Evolutionary conservation across 1,140 invertebrate genomes (phyloP).

Genomic region (Reticulitermes speratus): DNA sequence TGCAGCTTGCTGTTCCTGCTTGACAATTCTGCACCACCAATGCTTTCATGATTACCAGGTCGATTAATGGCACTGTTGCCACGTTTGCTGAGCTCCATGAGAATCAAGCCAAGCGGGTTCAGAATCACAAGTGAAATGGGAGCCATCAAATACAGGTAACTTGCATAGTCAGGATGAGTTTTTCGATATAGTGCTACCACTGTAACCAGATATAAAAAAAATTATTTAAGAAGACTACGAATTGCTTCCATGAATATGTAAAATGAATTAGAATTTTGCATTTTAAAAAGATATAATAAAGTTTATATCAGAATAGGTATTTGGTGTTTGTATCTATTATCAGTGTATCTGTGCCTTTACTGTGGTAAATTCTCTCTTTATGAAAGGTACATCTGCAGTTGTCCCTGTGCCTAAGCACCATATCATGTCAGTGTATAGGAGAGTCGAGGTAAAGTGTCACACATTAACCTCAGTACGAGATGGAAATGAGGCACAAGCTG

Average conservation of each 20-base stretch:
- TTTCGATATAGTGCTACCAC: slow-evolving; percentile 56
- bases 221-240: neutral
- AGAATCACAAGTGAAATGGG: slow-evolving; percentile 91
- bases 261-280: neutral
- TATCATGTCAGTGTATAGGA: neutral
- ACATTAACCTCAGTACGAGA: no score
- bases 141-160: slow-evolving; percentile 90
- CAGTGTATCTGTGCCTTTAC: no score
- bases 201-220: slow-evolving; percentile 39
- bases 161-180: slow-evolving; percentile 84
- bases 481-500: no score
- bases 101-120: slow-evolving; percentile 88
- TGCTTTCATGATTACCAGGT: slow-evolving; percentile 29
- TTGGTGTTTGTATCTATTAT: no score
- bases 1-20: slow-evolving; percentile 44
- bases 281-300: no score
- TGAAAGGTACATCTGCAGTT: neutral
- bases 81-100: slow-evolving; percentile 85
- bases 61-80: slow-evolving; percentile 38
- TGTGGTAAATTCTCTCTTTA: neutral
- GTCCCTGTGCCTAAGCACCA: neutral
- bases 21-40: slow-evolving; percentile 41
- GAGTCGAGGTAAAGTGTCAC: no score
- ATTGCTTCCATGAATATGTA: neutral
- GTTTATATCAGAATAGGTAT: no score